Evolutionary conservation across 37 sponge, comb jelly and placozoan genomes (phyloP).

Genomic region (Beroe ovata): DNA sequence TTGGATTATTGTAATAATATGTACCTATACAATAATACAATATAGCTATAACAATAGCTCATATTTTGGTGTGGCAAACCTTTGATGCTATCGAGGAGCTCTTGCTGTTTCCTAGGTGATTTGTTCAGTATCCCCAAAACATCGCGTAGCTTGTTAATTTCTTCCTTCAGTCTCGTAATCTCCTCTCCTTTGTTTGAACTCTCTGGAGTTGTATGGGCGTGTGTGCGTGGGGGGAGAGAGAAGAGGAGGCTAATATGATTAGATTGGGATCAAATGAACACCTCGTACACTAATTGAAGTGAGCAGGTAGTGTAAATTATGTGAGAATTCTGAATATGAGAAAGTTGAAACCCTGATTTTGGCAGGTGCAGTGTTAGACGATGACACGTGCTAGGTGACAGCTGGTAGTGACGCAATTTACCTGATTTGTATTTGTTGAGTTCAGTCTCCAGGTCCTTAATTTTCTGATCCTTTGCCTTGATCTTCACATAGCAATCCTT

Average conservation of each 20-base stretch:
- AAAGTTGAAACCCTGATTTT: too few species aligned
- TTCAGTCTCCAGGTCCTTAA: constrained; percentile 47
- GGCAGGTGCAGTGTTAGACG: too few species aligned
- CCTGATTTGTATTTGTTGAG: constrained; percentile 24
- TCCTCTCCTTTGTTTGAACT: constrained; percentile 53
- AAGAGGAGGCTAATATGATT: too few species aligned
- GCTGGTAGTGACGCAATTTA: too few species aligned
- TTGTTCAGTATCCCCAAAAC: constrained; percentile 66
- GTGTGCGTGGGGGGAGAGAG: not conserved
- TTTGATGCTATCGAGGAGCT: constrained; percentile 60
- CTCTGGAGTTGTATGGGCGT: not conserved
- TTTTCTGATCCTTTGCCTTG: constrained; percentile 45
- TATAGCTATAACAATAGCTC: too few species aligned
- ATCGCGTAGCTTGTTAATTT: constrained; percentile 67
- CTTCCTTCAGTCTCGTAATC: constrained; percentile 58
- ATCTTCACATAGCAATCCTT: constrained; percentile 59
- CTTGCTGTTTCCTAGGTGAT: constrained; percentile 58
- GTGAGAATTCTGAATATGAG: too few species aligned
- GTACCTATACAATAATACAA: too few species aligned
- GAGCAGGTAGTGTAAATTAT: too few species aligned
- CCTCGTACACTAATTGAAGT: too few species aligned
- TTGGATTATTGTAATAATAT: not conserved
- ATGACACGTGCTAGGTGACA: too few species aligned
- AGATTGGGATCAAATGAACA: too few species aligned
- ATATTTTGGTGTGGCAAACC: too few species aligned